A percentile compares a stretch with the other conserved stretches of the same genome.
Evolutionary conservation across 2,113 vertebrate species (phyloP).

Genomic region (Rana temporaria): DNA sequence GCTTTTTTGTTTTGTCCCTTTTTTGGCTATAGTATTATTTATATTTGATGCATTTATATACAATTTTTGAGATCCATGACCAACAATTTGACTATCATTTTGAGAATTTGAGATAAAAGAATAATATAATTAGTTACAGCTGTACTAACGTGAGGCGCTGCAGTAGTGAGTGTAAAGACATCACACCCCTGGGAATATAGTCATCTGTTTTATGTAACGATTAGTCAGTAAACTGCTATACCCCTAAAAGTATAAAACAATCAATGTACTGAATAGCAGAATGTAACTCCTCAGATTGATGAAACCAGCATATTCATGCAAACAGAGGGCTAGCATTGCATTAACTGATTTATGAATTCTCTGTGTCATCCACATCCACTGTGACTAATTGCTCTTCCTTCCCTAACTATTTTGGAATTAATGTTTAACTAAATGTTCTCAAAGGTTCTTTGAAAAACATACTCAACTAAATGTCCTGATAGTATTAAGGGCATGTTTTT

Average conservation of each 20-base stretch:
- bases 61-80: too few species aligned
- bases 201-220: neutral
- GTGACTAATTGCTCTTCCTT: constrained; percentile 8
- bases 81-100: too few species aligned
- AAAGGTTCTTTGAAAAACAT: neutral
- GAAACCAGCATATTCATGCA: neutral
- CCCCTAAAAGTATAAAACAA: neutral
- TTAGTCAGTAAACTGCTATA: neutral
- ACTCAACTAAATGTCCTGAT: too few species aligned
- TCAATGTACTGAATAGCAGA: neutral
- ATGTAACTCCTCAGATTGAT: neutral
- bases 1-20: too few species aligned
- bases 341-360: neutral
- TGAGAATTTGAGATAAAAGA: too few species aligned
- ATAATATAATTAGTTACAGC: neutral
- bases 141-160: too few species aligned
- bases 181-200: neutral
- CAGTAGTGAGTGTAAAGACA: too few species aligned
- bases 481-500: too few species aligned
- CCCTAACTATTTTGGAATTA: neutral
- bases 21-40: too few species aligned
- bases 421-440: neutral
- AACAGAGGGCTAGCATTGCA: neutral
- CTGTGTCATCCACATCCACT: neutral
- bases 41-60: too few species aligned